Conservation (phyloP, 2,797 vertebrate genomes). For the Helostoma temminkii region DNA sequence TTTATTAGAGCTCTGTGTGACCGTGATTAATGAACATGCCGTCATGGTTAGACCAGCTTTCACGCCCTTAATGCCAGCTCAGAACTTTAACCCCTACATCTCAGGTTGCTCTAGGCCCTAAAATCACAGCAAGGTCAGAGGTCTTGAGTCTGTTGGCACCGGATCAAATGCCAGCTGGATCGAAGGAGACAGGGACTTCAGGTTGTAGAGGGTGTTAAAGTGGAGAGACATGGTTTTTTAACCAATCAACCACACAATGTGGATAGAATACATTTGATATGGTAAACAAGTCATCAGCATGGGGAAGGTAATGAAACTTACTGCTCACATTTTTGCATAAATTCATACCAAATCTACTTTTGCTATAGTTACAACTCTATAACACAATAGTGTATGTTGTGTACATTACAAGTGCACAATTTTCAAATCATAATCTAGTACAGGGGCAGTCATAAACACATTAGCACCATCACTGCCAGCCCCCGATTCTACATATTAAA, state of each 20-base stretch:
- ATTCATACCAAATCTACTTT: background rate
- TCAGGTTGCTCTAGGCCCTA: constrained; percentile 58
- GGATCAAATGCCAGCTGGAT: constrained; percentile 69
- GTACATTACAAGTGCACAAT: too few relatives aligned
- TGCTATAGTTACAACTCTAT: background rate
- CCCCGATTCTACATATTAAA: too few relatives aligned
- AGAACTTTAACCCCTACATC: constrained; percentile 50
- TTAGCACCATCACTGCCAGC: too few relatives aligned
- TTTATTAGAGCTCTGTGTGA: constrained; percentile 56
- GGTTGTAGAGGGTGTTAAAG: background rate
- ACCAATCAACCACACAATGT: background rate
- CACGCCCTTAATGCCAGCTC: constrained; percentile 53
- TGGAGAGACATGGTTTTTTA: background rate
- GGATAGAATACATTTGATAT: background rate
- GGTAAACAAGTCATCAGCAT: background rate
- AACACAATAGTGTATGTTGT: too few relatives aligned
- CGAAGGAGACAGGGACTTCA: constrained; percentile 42
- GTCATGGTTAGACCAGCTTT: constrained; percentile 56
- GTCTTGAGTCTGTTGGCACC: constrained; percentile 38
- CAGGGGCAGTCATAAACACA: too few relatives aligned
- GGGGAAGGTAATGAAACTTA: background rate
- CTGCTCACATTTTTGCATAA: background rate
- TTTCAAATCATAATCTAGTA: too few relatives aligned
- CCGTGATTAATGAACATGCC: constrained; percentile 78
- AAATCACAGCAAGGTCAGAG: constrained; percentile 66